Evolutionary conservation across 2,888 invertebrate genomes (phyloP).

Genomic region (Alloplasta piceator): DNA sequence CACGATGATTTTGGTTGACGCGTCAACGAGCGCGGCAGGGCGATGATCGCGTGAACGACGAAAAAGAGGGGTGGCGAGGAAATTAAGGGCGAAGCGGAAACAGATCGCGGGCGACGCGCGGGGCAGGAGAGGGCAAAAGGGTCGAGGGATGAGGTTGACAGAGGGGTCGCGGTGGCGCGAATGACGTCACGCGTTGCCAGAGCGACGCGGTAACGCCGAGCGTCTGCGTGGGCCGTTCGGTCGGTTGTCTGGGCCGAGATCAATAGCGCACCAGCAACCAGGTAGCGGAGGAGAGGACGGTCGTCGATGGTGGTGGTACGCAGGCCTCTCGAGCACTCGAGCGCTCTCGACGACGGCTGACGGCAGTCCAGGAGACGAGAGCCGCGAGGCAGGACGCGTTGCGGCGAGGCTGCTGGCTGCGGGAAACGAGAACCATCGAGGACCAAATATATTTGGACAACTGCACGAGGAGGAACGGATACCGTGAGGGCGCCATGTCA

Average conservation of each 20-base stretch:
- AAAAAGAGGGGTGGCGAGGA: too few species aligned
- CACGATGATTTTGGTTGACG: too few species aligned
- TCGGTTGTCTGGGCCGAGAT: conserved; percentile 80
- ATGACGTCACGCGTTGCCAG: conserved; percentile 83
- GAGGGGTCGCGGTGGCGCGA: conserved; percentile 59
- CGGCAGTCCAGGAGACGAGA: conserved; percentile 82
- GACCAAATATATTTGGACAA: background rate
- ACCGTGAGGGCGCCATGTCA: conserved; percentile 80
- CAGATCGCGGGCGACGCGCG: too few species aligned
- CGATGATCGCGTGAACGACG: too few species aligned
- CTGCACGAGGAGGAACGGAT: conserved; percentile 70
- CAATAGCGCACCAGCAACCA: conserved; percentile 82
- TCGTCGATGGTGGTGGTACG: conserved; percentile 77
- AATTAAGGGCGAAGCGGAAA: too few species aligned
- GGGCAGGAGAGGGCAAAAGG: conserved; percentile 19
- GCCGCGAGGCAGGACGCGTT: conserved; percentile 79
- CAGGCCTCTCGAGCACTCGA: conserved; percentile 75
- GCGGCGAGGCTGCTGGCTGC: conserved; percentile 52
- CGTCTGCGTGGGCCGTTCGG: conserved; percentile 81
- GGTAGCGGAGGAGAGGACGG: conserved; percentile 68
- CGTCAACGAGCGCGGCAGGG: too few species aligned
- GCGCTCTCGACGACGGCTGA: conserved; percentile 62
- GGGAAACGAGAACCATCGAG: conserved; percentile 20
- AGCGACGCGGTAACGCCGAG: conserved; percentile 82
- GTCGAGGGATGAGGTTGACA: conserved; percentile 18